These are phyloP conservation scores for Gymnorhina tibicen DNA, from an alignment of 2,113 vertebrate species.

Conservation along the genomic window DNA sequence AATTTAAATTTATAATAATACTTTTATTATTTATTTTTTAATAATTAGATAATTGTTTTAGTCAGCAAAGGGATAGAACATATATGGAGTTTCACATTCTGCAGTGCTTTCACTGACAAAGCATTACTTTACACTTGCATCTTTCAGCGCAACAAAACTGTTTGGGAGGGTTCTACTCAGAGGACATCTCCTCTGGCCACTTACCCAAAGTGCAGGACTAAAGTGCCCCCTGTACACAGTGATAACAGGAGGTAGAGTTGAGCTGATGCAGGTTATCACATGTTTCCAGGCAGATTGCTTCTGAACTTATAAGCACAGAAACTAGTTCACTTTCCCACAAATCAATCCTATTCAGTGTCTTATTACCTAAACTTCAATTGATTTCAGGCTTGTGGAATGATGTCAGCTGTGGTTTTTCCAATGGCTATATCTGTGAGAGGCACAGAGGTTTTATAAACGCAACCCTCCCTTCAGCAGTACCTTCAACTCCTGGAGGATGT, in stretches of 20 bases:
- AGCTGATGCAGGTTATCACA: neutral
- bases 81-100: neutral
- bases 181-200: neutral
- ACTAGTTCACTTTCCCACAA: neutral
- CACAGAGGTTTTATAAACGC: constrained; percentile 72
- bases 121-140: neutral
- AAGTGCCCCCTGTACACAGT: neutral
- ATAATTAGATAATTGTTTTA: neutral
- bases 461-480: constrained; percentile 67
- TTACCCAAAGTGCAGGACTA: neutral
- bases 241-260: neutral
- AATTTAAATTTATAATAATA: neutral
- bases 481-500: constrained; percentile 75
- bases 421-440: constrained; percentile 87
- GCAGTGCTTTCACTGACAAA: neutral
- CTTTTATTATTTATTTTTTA: neutral
- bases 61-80: neutral
- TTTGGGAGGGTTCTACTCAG: neutral
- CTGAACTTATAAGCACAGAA: neutral
- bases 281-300: neutral
- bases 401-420: constrained; percentile 81
- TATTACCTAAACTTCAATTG: neutral
- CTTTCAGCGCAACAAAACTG: neutral
- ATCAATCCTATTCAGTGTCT: neutral
- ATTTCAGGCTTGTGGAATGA: constrained; percentile 89